Base-by-base conservation (phyloP, 2,888 invertebrate genomes). In the Meta bourneti region DNA sequence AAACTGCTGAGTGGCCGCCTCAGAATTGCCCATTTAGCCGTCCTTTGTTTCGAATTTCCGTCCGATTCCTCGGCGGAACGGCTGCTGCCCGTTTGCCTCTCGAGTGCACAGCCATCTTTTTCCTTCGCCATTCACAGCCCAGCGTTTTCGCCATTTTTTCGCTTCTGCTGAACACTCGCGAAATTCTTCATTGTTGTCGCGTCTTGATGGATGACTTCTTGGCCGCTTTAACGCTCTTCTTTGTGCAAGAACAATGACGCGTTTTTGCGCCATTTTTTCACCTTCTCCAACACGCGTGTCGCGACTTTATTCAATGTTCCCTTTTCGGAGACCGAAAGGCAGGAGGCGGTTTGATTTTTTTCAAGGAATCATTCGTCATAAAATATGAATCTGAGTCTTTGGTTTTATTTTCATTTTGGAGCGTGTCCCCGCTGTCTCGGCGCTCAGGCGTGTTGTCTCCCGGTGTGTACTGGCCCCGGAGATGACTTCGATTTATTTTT, bases 171-270 rank as follows among this genome's bases (percentile, higher is more conserved):
- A 61, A 61, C 61, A 9, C 61, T 61, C 8, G 16, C 13, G 61
- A 52, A n/a, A 52, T 78, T 78, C 52, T 52, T 48, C 78, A 78
- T 78, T 78, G 78, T 78, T 52, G 78, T 78, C 51, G 19, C 48
- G 48, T 9, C 9, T 52, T 78, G 78, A 78, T 78, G 52, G 52
- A 78, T 78, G 78, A 7, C 13, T 52, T 1, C 69, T 5, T 9
- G 19, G 6, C 72, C 72, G 34, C 34, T 34, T 34, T 34, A 34
- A 34, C 34, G 34, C 34, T 34, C 34, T 34, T 34, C n/a, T 78
- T 78, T 78, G 78, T n/a, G 61, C 51, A n/a, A 78, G 48, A 13
- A 52, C 51, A 78, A 52, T 78, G 78, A 7, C n/a, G 61, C 61
- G 61, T 61, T 61, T 61, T 61, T 61, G 61, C 52, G 48, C 48